These are phyloP conservation scores for Corythoichthys haematopterus DNA, from an alignment of 2,113 vertebrate species.

Conservation along the genomic window DNA sequence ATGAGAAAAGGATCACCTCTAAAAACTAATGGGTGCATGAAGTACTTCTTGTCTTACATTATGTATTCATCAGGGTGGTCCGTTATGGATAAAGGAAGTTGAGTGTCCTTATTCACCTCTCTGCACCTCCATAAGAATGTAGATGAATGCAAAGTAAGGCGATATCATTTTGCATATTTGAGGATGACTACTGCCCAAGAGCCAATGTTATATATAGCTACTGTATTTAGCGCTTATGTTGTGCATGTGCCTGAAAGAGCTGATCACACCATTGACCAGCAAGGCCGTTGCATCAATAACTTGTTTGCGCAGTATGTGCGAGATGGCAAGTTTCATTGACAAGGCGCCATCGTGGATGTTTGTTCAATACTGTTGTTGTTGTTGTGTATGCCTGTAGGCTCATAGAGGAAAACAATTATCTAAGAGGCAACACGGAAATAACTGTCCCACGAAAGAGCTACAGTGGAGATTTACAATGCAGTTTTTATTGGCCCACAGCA, in stretches of 20 bases:
- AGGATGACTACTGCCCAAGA: too few relatives aligned
- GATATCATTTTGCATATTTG: too few relatives aligned
- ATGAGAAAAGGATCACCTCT: too few relatives aligned
- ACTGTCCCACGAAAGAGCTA: background rate
- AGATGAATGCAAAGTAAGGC: too few relatives aligned
- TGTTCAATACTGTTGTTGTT: background rate
- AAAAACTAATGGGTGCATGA: too few relatives aligned
- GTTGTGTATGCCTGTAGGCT: background rate
- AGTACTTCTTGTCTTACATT: too few relatives aligned
- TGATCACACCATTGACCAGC: slow-evolving; percentile 14
- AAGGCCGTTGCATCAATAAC: slow-evolving; percentile 17
- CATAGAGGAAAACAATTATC: slow-evolving; percentile 20
- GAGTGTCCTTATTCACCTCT: too few relatives aligned
- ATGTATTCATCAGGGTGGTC: too few relatives aligned
- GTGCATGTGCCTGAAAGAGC: slow-evolving; percentile 3
- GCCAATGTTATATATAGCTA: background rate
- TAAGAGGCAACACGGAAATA: slow-evolving; percentile 3
- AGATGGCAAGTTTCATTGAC: slow-evolving; percentile 10
- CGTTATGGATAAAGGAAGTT: too few relatives aligned
- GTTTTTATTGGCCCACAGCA: too few relatives aligned
- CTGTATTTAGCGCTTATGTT: background rate
- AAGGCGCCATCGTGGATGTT: background rate
- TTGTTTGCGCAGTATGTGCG: background rate
- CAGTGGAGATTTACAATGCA: background rate
- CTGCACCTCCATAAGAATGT: too few relatives aligned